These are phyloP conservation scores for Pelagia noctiluca DNA, from an alignment of 30 jellyfish, hydroid and myxozoan genomes.

Conservation along the genomic window DNA sequence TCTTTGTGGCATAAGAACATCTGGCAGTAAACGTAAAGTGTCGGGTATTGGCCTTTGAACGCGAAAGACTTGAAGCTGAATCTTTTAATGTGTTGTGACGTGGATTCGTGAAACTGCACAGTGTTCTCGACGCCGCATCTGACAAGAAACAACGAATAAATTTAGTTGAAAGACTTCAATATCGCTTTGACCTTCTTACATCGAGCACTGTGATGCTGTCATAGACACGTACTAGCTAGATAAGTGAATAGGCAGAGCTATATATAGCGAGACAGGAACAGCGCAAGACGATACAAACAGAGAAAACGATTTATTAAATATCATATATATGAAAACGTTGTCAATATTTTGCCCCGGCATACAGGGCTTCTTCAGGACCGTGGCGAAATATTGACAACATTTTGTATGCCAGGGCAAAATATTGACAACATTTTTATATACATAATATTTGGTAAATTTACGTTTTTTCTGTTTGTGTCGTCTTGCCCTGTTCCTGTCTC, in stretches of 20 bases:
- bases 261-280: neutral
- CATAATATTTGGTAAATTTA: too few species aligned
- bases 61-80: neutral
- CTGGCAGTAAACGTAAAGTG: neutral
- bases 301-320: neutral
- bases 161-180: too few species aligned
- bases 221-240: neutral
- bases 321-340: neutral
- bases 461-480: too few species aligned
- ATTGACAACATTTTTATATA: too few species aligned
- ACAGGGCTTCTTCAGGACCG: too few species aligned
- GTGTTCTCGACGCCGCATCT: neutral
- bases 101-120: neutral
- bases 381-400: too few species aligned
- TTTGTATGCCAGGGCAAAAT: too few species aligned
- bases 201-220: neutral
- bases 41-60: neutral
- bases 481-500: too few species aligned
- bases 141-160: too few species aligned
- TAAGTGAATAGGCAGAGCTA: neutral
- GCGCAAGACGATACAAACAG: neutral
- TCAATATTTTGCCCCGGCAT: too few species aligned
- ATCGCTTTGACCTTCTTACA: too few species aligned
- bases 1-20: neutral
- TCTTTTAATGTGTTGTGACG: neutral